phyloP scores from a whole-genome alignment of 2,797 vertebrate species.

The Coranthus polyacanthus region DNA sequence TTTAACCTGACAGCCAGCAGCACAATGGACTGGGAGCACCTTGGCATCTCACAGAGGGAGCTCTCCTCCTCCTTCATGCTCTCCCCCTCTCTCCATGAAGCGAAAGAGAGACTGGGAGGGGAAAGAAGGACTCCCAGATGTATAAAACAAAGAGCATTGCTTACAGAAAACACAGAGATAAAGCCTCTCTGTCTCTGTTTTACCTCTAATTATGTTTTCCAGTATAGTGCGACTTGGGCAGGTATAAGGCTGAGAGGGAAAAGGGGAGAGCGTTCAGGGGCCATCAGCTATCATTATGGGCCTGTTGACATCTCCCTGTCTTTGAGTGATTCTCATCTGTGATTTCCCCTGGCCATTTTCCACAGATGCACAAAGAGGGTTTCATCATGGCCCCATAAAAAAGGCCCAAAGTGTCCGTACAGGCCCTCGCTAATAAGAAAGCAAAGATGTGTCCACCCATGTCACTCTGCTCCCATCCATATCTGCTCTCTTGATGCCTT shows the following conservation, averaged over 20 bases:
- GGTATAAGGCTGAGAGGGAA: conserved; percentile 78
- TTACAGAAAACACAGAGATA: conserved; percentile 79
- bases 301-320: conserved; percentile 87
- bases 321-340: conserved; percentile 85
- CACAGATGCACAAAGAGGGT: conserved; percentile 79
- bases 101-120: conserved; percentile 76
- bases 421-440: conserved; percentile 79
- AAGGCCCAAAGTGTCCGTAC: conserved; percentile 75
- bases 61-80: conserved; percentile 90
- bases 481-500: conserved; percentile 68
- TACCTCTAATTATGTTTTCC: conserved; percentile 87
- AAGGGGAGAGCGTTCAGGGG: conserved; percentile 81
- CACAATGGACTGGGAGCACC: conserved; percentile 99
- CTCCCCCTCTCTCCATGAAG: conserved; percentile 72
- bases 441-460: conserved; percentile 74
- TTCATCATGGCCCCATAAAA: conserved; percentile 79
- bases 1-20: conserved; percentile 99
- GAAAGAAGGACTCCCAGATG: conserved; percentile 70
- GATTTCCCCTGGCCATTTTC: conserved; percentile 84
- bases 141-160: conserved; percentile 84
- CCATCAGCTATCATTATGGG: conserved; percentile 89
- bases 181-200: conserved; percentile 80
- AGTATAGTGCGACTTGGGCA: conserved; percentile 77
- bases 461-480: conserved; percentile 67
- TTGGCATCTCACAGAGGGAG: conserved; percentile 95